Percentiles rank a stretch among this genome's conserved stretches.
Evolutionary conservation across 2,113 vertebrate species (phyloP).

Genomic region (Copsychus sechellarum): DNA sequence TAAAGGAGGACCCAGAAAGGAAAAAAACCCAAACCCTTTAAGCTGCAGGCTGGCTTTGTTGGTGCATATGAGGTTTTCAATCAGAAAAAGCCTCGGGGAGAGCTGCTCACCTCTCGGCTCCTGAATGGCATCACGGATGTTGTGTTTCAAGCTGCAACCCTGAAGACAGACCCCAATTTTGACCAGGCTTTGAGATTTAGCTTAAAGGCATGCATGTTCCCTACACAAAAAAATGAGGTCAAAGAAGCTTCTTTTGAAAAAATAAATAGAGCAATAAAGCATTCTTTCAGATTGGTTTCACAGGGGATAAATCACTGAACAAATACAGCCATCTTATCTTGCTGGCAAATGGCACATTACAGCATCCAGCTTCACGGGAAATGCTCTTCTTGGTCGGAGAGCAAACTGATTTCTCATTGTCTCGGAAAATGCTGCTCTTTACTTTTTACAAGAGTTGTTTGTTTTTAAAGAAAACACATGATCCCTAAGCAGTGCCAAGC

Average conservation of each 20-base stretch:
- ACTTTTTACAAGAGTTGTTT: constrained; percentile 29
- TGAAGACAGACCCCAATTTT: not conserved
- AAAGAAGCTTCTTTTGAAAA: constrained; percentile 43
- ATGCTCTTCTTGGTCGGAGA: not conserved
- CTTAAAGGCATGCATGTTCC: constrained; percentile 3
- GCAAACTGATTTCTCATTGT: constrained; percentile 13
- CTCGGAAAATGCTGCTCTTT: constrained; percentile 24
- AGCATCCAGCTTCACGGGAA: not conserved
- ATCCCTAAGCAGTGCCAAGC: constrained; percentile 1
- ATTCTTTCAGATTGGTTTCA: constrained; percentile 37
- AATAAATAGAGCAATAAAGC: constrained; percentile 67
- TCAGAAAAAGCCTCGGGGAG: not conserved
- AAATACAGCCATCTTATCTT: constrained; percentile 48
- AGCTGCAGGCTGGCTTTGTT: not conserved
- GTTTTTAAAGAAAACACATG: not conserved
- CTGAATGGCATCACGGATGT: not conserved
- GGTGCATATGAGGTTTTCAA: not conserved
- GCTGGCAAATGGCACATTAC: not conserved
- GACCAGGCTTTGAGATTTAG: not conserved
- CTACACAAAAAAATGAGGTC: constrained; percentile 26
- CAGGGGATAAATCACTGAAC: constrained; percentile 46
- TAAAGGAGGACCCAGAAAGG: not conserved
- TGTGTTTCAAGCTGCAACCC: not conserved
- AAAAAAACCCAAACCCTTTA: not conserved
- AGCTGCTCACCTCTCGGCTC: not conserved